Percentiles rank a stretch among this genome's conserved stretches.
Evolutionary conservation across 2,113 vertebrate species (phyloP).

Genomic region (Sialia sialis): DNA sequence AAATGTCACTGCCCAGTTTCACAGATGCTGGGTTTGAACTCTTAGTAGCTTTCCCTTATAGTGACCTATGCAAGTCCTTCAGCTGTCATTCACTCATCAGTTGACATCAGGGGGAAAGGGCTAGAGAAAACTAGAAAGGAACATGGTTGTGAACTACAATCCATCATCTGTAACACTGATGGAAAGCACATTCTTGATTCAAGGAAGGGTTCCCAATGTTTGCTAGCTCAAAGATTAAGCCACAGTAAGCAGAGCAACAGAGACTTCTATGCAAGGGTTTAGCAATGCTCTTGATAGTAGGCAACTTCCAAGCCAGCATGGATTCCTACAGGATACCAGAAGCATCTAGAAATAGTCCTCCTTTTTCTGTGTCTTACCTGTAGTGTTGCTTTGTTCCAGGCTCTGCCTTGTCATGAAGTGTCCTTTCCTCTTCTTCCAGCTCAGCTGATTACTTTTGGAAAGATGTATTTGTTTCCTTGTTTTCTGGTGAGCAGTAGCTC

Average conservation of each 20-base stretch:
- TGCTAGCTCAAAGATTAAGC: neutral
- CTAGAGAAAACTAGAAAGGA: neutral
- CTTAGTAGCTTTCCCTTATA: neutral
- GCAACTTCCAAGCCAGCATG: neutral
- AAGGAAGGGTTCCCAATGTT: neutral
- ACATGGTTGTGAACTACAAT: neutral
- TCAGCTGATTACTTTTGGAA: neutral
- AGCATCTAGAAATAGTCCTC: neutral
- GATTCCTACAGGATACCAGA: neutral
- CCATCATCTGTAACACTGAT: neutral
- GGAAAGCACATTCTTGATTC: neutral
- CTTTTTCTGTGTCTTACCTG: neutral
- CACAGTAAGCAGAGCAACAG: neutral
- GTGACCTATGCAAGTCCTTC: neutral
- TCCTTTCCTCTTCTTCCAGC: neutral
- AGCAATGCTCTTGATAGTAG: neutral
- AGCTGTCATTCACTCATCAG: neutral
- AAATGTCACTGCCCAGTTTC: neutral
- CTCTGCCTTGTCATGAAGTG: neutral
- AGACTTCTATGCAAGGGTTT: neutral
- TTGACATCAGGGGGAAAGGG: neutral
- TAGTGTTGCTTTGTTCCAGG: neutral
- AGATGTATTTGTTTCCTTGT: neutral
- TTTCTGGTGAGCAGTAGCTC: neutral
- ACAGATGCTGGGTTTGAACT: neutral